Evolutionary conservation across 2,888 invertebrate species (phyloP).

Genomic region (Sphaerophoria taeniata): DNA sequence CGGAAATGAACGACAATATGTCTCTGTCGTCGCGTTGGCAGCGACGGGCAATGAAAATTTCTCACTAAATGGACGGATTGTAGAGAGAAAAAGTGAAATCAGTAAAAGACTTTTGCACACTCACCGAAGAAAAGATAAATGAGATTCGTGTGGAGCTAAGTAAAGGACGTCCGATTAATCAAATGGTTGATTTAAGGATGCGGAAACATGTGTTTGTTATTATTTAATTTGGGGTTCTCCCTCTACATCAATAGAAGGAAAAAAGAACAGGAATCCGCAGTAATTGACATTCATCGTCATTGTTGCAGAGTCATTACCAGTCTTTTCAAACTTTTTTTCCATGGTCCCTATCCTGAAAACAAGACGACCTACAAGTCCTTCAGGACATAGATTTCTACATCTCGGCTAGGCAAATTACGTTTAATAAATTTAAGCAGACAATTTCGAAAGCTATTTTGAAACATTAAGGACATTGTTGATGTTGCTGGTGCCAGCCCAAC

Average conservation of each 20-base stretch:
- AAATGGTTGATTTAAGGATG: constrained; percentile 58
- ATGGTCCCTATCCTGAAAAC: neutral
- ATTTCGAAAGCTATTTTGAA: constrained; percentile 13
- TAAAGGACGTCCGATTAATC: constrained; percentile 62
- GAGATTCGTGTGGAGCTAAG: constrained; percentile 26
- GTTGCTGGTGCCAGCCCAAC: constrained; percentile 8
- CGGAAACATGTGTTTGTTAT: constrained; percentile 70
- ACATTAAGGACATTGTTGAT: constrained; percentile 58
- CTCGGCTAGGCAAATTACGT: constrained; percentile 11
- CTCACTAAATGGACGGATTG: neutral
- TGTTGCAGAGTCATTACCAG: neutral
- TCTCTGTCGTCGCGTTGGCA: constrained; percentile 7
- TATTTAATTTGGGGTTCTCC: constrained; percentile 53
- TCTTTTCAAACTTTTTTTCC: neutral
- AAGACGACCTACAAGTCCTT: neutral
- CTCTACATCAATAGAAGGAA: neutral
- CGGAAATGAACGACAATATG: constrained; percentile 53
- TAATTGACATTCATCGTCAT: neutral
- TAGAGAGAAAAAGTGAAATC: constrained; percentile 31
- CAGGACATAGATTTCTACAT: constrained; percentile 1
- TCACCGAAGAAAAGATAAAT: constrained; percentile 41
- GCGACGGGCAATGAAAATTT: constrained; percentile 36
- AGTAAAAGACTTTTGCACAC: constrained; percentile 33
- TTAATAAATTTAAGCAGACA: constrained; percentile 35
- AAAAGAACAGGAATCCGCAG: neutral